Percentiles rank a stretch among this genome's conserved stretches.
These are phyloP conservation scores for Cyphomyrus plagiostoma DNA, from an alignment of 2,113 vertebrate species.

Conservation along the genomic window DNA sequence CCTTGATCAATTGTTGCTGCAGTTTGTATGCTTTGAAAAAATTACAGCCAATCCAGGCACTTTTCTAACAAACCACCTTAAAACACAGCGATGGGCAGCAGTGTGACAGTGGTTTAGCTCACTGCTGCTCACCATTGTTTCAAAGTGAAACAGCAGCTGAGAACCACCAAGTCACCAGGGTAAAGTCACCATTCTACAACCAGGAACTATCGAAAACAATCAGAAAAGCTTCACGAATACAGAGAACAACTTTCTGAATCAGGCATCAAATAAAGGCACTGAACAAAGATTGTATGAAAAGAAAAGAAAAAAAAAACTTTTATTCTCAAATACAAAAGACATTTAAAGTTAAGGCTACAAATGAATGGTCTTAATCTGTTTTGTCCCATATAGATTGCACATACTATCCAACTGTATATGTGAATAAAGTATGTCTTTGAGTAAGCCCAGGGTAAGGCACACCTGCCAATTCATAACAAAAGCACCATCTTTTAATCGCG, in stretches of 20 bases:
- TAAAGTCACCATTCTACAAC: background rate
- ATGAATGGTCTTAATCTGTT: conserved; percentile 48
- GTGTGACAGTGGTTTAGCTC: background rate
- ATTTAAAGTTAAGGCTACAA: conserved; percentile 46
- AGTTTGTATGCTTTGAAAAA: background rate
- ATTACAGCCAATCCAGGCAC: background rate
- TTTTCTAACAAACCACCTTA: background rate
- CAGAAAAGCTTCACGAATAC: background rate
- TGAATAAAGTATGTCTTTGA: conserved; percentile 39
- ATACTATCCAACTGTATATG: conserved; percentile 61
- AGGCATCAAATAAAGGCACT: background rate
- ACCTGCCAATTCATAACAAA: conserved; percentile 45
- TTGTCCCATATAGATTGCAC: conserved; percentile 67
- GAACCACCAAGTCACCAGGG: background rate
- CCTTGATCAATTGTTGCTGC: background rate
- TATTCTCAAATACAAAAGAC: conserved; percentile 65
- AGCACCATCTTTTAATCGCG: background rate
- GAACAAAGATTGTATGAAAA: conserved; percentile 23
- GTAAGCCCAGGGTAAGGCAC: conserved; percentile 61
- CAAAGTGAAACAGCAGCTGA: background rate
- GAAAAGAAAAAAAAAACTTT: conserved; percentile 49
- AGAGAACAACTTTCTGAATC: background rate
- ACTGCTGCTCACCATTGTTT: background rate
- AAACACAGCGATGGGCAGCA: background rate
- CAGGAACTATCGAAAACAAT: background rate